Evolutionary conservation across 2,797 vertebrate genomes (phyloP), one percentile per base, ranked within the genome.

Genomic region (Alectoris magna): DNA sequence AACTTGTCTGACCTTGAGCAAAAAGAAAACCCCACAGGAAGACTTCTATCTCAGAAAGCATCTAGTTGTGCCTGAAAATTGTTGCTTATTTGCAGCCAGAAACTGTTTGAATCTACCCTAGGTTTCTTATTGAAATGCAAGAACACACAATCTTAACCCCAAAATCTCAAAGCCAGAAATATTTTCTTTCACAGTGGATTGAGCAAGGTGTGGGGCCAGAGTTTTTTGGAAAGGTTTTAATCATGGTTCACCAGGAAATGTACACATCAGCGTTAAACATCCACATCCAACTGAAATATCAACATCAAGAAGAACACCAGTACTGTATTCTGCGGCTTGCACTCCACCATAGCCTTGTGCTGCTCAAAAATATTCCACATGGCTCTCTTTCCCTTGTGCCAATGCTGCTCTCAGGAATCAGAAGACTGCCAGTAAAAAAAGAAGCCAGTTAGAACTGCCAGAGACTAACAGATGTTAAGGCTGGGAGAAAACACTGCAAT

Each of bases 1-100:
- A 95, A 95, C 68, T 81, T 93, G 84, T 73, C 86, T 96, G 95
- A 96, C 95, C 95, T 95, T 94, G 79, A 94, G 64, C 74, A 87
- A 91, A 64, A 93, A 89, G 55, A 86, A 94, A 93, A 75, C 11
- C 26, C 26, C 24, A 58, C 39, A 2, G 24, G 34, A 93, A 86
- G 87, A 70, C 5, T 89, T 86, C 27, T 75, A 10, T 76, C 70
- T 89, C 73, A 86, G 56, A 81, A 90, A 83, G 23, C 67, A 85
- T 68, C 51, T 70, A 81, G n/a, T 9, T 46, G 9, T 86, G 48
- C 68, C 56, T 73, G 70, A 49, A 88, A 93, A 84, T 11, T 6
- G 18, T 46, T 71, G 27, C 11, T 89, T 86, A 70, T 68, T 78
- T 76, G 23, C 39, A 78, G 24, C 5, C 23, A 69, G 67, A 77